Evolutionary conservation across 1,140 invertebrate species (phyloP), one percentile per base, ranked within the genome.

Genomic region (Pseudoatta argentina): DNA sequence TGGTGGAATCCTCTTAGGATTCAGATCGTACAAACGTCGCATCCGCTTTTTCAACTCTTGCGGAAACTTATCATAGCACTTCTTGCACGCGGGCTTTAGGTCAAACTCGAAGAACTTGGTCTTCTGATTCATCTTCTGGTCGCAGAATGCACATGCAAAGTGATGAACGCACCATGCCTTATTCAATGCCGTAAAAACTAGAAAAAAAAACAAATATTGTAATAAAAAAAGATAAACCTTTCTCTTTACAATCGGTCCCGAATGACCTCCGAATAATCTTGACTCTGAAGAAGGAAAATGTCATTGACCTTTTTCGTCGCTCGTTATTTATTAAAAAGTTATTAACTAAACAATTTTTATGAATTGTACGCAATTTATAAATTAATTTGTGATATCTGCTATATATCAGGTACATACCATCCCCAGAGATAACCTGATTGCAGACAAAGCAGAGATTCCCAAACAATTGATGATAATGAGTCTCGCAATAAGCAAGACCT

Each of bases 141-240:
- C 99, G 95, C 99, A 99, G 85, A 99, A 97, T 21, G 98, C 98
- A 95, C 99, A 99, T n/a, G 99, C 98, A 95, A 99, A 99, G 95
- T 99, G 99, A 95, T 99, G 98, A 34, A 99, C 98, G 95, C 99
- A 99, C 99, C 99, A 99, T n/a, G 99, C 98, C 96, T 99, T 99
- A 94, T 99, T 99, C 89, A 99, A 95, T 57, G 99, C 99, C 87
- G 98, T 99, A 94, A 99, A 99, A 51, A 99, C 99, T 99, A 95
- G 85, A 92, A 93, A 88, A 12, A 82, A 88, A 82, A 85, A 85
- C 66, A 87, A 63, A 59, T 27, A 53, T 53, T 63, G 53, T 44
- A 14, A 27, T 72, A 53, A 34, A n/a, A 27, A 5, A 34, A 66
- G 14, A 63, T 16, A 27, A 69, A 48, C 1, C 39, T 44, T 8